phyloP scores from a whole-genome alignment of 37 sponge, comb jelly and placozoan species.

The Chondrilla cf. caribensis region DNA sequence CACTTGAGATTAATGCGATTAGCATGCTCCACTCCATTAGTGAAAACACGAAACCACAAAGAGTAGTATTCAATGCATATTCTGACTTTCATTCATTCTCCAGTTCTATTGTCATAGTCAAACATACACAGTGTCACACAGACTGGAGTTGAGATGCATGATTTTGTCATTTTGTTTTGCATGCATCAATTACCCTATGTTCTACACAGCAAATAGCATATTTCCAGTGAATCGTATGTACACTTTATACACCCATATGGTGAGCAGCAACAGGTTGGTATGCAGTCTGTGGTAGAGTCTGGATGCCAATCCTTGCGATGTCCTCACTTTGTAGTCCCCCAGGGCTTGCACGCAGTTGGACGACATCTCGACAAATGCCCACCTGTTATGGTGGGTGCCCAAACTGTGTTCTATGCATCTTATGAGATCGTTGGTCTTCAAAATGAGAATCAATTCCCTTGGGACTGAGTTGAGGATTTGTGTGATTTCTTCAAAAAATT shows the following conservation, averaged over 20 bases:
- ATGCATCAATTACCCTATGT: no score
- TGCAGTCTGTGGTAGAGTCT: neutral
- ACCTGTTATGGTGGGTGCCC: conserved; percentile 22
- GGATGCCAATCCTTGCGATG: neutral
- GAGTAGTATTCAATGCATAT: no score
- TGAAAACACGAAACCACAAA: no score
- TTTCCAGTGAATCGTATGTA: conserved; percentile 18
- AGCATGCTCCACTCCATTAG: no score
- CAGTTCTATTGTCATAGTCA: no score
- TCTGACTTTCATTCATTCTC: no score
- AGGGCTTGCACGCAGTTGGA: conserved; percentile 67
- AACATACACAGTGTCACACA: no score
- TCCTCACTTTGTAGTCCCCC: conserved; percentile 47
- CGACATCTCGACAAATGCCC: conserved; percentile 75
- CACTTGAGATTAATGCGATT: no score
- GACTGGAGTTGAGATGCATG: no score
- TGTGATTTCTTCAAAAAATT: conserved; percentile 49
- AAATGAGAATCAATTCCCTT: conserved; percentile 83
- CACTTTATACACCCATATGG: conserved; percentile 28
- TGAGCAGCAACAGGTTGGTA: conserved; percentile 22
- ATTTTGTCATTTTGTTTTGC: no score
- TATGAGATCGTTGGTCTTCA: conserved; percentile 94
- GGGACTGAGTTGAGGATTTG: conserved; percentile 84
- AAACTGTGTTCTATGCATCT: conserved; percentile 73
- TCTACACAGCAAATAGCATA: neutral